phyloP scores from a whole-genome alignment of 30 jellyfish, hydroid and myxozoan genomes.

The Aurelia sp. region DNA sequence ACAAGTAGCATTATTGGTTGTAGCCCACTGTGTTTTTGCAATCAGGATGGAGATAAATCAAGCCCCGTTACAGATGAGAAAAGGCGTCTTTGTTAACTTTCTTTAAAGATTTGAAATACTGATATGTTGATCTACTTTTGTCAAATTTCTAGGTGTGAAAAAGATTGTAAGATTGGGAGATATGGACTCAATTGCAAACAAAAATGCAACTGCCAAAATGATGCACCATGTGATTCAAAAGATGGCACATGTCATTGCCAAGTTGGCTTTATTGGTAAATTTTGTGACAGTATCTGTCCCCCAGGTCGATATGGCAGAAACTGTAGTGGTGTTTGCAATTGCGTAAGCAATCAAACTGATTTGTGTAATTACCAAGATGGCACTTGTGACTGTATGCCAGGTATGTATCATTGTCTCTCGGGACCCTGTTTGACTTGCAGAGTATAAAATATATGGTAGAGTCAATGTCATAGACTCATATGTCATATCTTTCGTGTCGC shows the following conservation, averaged over 20 bases:
- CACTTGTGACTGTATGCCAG: constrained; percentile 83
- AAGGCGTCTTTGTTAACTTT: too few relatives aligned
- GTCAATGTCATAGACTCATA: too few relatives aligned
- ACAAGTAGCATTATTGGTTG: too few relatives aligned
- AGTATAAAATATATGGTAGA: not conserved
- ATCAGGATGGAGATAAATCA: too few relatives aligned
- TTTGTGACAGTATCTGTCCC: constrained; percentile 77
- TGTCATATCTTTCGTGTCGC: too few relatives aligned
- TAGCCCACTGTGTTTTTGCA: too few relatives aligned
- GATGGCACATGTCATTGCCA: constrained; percentile 79
- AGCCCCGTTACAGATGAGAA: too few relatives aligned
- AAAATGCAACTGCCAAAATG: constrained; percentile 54
- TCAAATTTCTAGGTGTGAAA: constrained; percentile 42
- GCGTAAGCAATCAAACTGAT: constrained; percentile 76
- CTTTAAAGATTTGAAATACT: too few relatives aligned
- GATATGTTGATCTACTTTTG: too few relatives aligned
- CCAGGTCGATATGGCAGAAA: constrained; percentile 67
- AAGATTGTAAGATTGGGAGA: constrained; percentile 48
- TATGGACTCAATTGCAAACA: constrained; percentile 82
- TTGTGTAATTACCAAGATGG: constrained; percentile 79
- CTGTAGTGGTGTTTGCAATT: constrained; percentile 66
- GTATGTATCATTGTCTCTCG: constrained; percentile 13
- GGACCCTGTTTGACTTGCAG: not conserved
- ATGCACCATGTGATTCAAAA: constrained; percentile 68
- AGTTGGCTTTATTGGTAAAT: constrained; percentile 78